Percentiles rank a stretch among this genome's conserved stretches.
phyloP scores from a whole-genome alignment of 1,140 invertebrate species.

The Hydropsyche tenuis region DNA sequence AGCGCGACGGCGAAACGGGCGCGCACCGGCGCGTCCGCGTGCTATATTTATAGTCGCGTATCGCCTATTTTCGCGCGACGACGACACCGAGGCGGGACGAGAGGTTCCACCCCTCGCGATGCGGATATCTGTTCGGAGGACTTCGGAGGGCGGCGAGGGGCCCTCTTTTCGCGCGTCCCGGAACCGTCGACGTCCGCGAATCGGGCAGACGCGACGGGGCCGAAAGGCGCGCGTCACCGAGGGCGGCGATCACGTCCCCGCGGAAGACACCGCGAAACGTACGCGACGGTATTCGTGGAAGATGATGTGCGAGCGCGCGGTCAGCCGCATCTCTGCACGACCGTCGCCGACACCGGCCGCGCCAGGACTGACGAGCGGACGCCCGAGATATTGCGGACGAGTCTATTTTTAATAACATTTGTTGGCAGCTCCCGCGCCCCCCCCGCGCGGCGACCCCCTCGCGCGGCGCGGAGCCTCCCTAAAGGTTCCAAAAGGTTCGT shows the following conservation, averaged over 20 bases:
- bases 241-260: background rate
- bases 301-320: background rate
- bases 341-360: conserved; percentile 56
- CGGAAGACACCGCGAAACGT: background rate
- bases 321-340: conserved; percentile 48
- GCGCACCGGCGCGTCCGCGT: conserved; percentile 3
- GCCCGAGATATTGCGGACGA: conserved; percentile 49
- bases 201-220: background rate
- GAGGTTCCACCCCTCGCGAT: too few species aligned
- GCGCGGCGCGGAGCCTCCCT: background rate
- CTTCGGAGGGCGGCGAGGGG: conserved; percentile 26
- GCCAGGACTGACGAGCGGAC: conserved; percentile 60
- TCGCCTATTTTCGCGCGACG: conserved; percentile 17
- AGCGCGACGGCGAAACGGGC: conserved; percentile 22
- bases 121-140: conserved; percentile 27
- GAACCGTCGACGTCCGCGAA: too few species aligned
- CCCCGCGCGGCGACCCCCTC: conserved; percentile 49
- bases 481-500: background rate
- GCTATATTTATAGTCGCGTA: conserved; percentile 25
- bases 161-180: too few species aligned
- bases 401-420: conserved; percentile 51
- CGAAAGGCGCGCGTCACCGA: background rate
- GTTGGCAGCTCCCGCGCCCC: conserved; percentile 42
- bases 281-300: background rate
- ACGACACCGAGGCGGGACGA: conserved; percentile 11